Base-by-base conservation (phyloP, 2,797 vertebrate species). In the Galagoides demidoff region DNA sequence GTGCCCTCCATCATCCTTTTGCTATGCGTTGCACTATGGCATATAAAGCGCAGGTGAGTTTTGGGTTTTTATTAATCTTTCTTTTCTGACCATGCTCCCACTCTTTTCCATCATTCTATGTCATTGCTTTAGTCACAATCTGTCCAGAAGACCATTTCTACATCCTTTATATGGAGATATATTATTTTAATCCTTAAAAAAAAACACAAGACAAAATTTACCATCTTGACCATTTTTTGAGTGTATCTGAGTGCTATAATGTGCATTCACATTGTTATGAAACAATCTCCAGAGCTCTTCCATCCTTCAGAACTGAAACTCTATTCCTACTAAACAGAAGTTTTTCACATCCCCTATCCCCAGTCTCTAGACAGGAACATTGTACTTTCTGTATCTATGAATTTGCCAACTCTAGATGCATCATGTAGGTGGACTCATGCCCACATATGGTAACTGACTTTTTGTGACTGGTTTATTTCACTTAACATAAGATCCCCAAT, bases 1-100 rank as follows among this genome's bases (percentile, higher is more conserved):
- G 29, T 89, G n/a, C 34, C 81, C 17, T 68, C 31, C 1, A 70
- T 92, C 31, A n/a, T 92, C 64, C 9, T 95, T 79, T 64, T 71
- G 10, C 16, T 84, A 39, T 61, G 52, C 25, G 25, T 92, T 70
- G 52, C 23, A 4, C 6, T 95, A 17, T 92, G 92, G 79, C 43
- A 43, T 84, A 76, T 19, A 49, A 85, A 22, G 49, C 71, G 0
- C 22, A 3, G 94, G 95, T 97, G 71, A 97, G 96, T 93, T 29
- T 52, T 17, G 23, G 12, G 22, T 11, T n/a, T 31, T 74, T 25
- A 66, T n/a, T 27, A 64, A 22, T 77, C 3, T 83, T 45, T 70
- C 3, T 94, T 61, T 71, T 84, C 5, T 59, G 31, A 34, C 2
- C 23, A 23, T 2, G 6, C 5, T 59, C 20, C 4, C 6, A n/a